Conservation (phyloP, 2,888 invertebrate species). For the Apodemia hepburni region DNA sequence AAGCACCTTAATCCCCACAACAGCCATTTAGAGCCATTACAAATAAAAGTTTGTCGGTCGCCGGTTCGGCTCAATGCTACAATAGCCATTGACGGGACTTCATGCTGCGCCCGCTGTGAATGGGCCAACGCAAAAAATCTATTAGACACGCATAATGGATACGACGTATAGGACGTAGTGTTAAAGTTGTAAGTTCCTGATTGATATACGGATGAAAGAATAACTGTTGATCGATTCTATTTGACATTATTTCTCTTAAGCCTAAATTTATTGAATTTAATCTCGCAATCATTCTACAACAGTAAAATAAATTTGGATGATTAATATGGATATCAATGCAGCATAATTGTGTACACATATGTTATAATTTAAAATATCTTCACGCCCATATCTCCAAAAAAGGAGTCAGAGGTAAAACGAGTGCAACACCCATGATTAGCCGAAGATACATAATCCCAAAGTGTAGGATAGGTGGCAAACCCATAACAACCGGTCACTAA, state of each 20-base stretch:
- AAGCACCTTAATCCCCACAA: constrained; percentile 71
- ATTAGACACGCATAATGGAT: constrained; percentile 74
- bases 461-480: too few species aligned
- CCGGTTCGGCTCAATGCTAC: constrained; percentile 54
- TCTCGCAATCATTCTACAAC: too few species aligned
- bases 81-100: constrained; percentile 72
- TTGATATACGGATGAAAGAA: constrained; percentile 39
- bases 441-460: too few species aligned
- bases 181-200: constrained; percentile 41
- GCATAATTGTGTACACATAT: too few species aligned
- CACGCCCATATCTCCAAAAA: too few species aligned
- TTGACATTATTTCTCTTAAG: constrained; percentile 21
- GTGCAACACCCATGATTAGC: too few species aligned
- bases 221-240: constrained; percentile 34
- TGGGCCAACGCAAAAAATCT: constrained; percentile 73
- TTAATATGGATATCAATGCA: too few species aligned
- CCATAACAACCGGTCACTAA: too few species aligned
- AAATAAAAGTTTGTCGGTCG: constrained; percentile 72
- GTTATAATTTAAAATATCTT: too few species aligned
- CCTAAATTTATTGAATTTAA: not conserved
- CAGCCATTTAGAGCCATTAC: constrained; percentile 75
- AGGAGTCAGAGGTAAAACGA: too few species aligned
- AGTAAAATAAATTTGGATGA: too few species aligned
- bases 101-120: constrained; percentile 71
- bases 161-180: constrained; percentile 44